These are phyloP conservation scores for Alloplasta piceator DNA, from an alignment of 2,888 invertebrate genomes.

Conservation along the genomic window DNA sequence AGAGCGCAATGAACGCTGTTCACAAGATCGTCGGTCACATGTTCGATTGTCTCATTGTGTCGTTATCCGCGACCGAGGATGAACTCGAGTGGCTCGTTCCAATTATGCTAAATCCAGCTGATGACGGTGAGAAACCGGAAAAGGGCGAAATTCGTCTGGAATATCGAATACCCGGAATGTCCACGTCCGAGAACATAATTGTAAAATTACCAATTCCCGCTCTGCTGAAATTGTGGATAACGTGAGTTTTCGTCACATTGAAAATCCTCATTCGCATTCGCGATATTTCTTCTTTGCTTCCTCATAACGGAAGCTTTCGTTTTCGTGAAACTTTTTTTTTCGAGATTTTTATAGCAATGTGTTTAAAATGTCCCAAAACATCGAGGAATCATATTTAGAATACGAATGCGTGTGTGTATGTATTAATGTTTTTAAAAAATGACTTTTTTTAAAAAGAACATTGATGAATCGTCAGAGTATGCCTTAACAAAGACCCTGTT, in stretches of 20 bases:
- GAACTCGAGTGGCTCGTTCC: constrained; percentile 79
- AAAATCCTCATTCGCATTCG: not conserved
- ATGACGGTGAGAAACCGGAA: constrained; percentile 48
- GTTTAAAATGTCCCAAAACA: too few relatives aligned
- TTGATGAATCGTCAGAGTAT: too few relatives aligned
- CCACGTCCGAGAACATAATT: constrained; percentile 71
- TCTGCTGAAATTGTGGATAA: constrained; percentile 73
- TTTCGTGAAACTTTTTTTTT: too few relatives aligned
- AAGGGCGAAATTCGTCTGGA: constrained; percentile 71
- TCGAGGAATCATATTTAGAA: too few relatives aligned
- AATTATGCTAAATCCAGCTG: constrained; percentile 71
- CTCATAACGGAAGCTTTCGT: too few relatives aligned
- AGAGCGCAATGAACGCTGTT: constrained; percentile 73
- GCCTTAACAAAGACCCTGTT: too few relatives aligned
- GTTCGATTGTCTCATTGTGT: constrained; percentile 79
- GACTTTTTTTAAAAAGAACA: too few relatives aligned
- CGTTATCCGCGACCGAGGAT: constrained; percentile 71
- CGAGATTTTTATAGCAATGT: too few relatives aligned
- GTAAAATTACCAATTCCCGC: constrained; percentile 69
- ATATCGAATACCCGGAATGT: constrained; percentile 74
- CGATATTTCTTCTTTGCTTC: not conserved
- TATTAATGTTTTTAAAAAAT: too few relatives aligned
- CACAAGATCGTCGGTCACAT: constrained; percentile 75
- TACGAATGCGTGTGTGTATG: too few relatives aligned
- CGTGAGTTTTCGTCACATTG: constrained; percentile 65